Percentiles rank a stretch among this genome's conserved stretches.
phyloP scores from a whole-genome alignment of 1,140 invertebrate species.

The Lerema accius region DNA sequence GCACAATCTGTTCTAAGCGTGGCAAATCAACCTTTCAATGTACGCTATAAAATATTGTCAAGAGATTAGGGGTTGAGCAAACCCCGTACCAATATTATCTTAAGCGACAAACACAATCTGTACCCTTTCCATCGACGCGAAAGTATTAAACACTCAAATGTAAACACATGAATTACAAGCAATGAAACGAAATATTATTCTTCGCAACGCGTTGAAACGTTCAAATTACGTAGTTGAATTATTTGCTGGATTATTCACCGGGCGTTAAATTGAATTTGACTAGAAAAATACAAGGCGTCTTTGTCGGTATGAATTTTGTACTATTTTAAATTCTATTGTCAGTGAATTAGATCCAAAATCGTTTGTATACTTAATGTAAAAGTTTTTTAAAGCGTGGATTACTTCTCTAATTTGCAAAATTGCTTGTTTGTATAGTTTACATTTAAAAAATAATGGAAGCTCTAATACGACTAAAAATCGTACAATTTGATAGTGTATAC shows the following conservation, averaged over 20 bases:
- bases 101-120: slow-evolving; percentile 28
- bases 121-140: slow-evolving; percentile 35
- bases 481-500: too few species aligned
- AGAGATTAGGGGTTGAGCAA: slow-evolving; percentile 53
- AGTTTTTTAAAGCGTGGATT: neutral
- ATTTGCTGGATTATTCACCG: slow-evolving; percentile 21
- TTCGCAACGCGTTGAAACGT: slow-evolving; percentile 15
- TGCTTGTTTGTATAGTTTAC: too few species aligned
- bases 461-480: too few species aligned
- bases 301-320: neutral
- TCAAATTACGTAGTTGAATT: slow-evolving; percentile 2
- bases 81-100: slow-evolving; percentile 47
- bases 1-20: too few species aligned
- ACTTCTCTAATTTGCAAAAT: neutral
- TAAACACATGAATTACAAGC: slow-evolving; percentile 5
- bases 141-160: slow-evolving; percentile 23
- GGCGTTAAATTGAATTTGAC: slow-evolving; percentile 22
- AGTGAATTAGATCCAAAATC: neutral
- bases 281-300: slow-evolving; percentile 9
- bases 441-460: too few species aligned
- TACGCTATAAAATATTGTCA: slow-evolving; percentile 60
- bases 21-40: slow-evolving; percentile 21
- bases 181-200: slow-evolving; percentile 25
- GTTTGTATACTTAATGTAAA: neutral
- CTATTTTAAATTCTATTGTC: slow-evolving; percentile 8